Percentiles rank a stretch among this genome's conserved stretches.
These are phyloP conservation scores for Proisotoma minuta DNA, from an alignment of 2,888 invertebrate species.

Conservation along the genomic window DNA sequence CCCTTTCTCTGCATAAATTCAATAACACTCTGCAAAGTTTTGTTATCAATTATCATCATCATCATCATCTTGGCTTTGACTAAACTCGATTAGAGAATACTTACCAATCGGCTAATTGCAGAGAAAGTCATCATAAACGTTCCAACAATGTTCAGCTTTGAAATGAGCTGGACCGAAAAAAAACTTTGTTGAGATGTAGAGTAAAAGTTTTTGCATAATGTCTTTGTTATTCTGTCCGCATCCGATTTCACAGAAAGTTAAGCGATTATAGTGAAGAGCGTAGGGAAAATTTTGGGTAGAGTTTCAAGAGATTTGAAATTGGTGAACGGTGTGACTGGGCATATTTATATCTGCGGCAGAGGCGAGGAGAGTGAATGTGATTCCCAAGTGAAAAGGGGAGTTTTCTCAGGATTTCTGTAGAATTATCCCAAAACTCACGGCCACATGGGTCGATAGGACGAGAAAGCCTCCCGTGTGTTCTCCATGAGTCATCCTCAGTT, in stretches of 20 bases:
- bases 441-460: slow-evolving; percentile 20
- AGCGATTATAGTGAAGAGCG: not conserved
- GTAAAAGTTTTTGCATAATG: slow-evolving; percentile 10
- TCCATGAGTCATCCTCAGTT: slow-evolving; percentile 36
- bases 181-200: not conserved
- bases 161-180: no score
- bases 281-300: not conserved
- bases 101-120: no score
- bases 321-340: slow-evolving; percentile 3
- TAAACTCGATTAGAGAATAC: no score
- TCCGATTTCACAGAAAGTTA: not conserved
- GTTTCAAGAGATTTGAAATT: slow-evolving; percentile 11
- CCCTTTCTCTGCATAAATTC: no score
- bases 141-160: not conserved
- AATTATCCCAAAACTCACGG: slow-evolving; percentile 19
- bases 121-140: not conserved
- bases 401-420: slow-evolving; percentile 25
- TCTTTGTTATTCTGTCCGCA: slow-evolving; percentile 9
- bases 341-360: not conserved
- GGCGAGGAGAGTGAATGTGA: slow-evolving; percentile 11
- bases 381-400: slow-evolving; percentile 25
- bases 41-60: no score
- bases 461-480: slow-evolving; percentile 8
- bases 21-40: no score
- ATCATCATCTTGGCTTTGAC: no score